Evolutionary conservation across 2,888 invertebrate species (phyloP), one percentile per base, ranked within the genome.

Genomic region (Hyposoter dolosus): DNA sequence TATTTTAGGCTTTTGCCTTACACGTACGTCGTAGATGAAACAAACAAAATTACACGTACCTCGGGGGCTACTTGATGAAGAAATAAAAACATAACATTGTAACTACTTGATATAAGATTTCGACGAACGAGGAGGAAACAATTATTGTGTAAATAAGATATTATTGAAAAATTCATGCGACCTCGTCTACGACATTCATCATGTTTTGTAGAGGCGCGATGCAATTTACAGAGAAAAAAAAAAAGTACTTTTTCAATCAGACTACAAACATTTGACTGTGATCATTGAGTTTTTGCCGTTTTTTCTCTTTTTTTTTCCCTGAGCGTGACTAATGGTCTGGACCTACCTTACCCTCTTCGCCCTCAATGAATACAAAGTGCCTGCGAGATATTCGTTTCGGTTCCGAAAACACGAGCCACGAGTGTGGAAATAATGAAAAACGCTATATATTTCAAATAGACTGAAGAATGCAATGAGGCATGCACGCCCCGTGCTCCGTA

Each of bases 401-500:
- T 28, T 28, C n/a, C 5, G 28, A 23, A 23, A 56, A 23, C 2
- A 88, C 90, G 88, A 89, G 88, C 88, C 88, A 89, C 88, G 82
- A 89, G 88, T 66, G 71, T 72, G 88, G 78, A 53, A 75, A 66
- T 87, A 50, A 75, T 47, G 74, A 85, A 56, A 86, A 78, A 88
- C 88, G 86, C 87, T 90, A 92, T 93, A 92, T 93, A 92, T 92
- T 93, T 92, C 92, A 90, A 91, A 91, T 90, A 89, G 91, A 45
- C 47, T 91, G 89, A 90, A 90, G 86, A 88, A 92, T 91, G 89
- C 90, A 92, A 91, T 92, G 90, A 90, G 89, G 88, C 89, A 87
- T 88, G 88, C 90, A 90, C 89, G 10, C 19, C 12, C 23, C 23
- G 28, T 15, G 28, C 89, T 83, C 87, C 89, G 88, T 84, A 83